Evolutionary conservation across 2,888 invertebrate species (phyloP).

Genomic region (Xylota segnis): DNA sequence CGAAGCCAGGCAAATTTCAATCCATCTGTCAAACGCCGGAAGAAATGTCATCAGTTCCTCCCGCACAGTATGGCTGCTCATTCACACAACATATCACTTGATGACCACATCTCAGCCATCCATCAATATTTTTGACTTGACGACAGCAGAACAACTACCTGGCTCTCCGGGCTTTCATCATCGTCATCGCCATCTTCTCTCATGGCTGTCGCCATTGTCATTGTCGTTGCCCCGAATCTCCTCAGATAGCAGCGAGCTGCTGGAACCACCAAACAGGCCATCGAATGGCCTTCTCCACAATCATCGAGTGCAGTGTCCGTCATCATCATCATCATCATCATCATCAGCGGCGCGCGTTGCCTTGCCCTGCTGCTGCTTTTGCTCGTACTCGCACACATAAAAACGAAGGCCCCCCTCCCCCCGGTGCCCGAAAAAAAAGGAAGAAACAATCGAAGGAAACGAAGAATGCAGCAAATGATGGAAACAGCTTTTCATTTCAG

Average conservation of each 20-base stretch:
- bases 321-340: slow-evolving; percentile 38
- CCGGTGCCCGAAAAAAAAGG: too few relatives aligned
- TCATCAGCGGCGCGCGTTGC: slow-evolving; percentile 49
- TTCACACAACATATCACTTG: slow-evolving; percentile 22
- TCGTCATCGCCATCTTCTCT: slow-evolving; percentile 50
- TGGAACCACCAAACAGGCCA: slow-evolving; percentile 52
- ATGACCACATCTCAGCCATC: slow-evolving; percentile 32
- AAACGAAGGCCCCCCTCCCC: background rate
- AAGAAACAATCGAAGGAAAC: slow-evolving; percentile 5
- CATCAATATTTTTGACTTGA: slow-evolving; percentile 46
- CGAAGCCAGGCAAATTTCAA: background rate
- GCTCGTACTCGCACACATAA: background rate
- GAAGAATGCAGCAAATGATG: slow-evolving; percentile 20
- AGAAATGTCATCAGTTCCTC: slow-evolving; percentile 4
- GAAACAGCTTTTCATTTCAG: slow-evolving; percentile 65
- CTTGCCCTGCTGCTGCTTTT: slow-evolving; percentile 11
- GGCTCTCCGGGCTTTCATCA: slow-evolving; percentile 36
- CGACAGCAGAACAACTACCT: slow-evolving; percentile 48
- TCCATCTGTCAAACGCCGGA: slow-evolving; percentile 36
- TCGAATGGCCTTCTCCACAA: slow-evolving; percentile 64
- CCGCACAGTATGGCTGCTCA: slow-evolving; percentile 16
- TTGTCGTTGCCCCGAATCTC: slow-evolving; percentile 65
- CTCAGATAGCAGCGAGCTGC: slow-evolving; percentile 5
- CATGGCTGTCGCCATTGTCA: slow-evolving; percentile 56
- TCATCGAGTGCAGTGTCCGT: slow-evolving; percentile 57